phyloP scores from a whole-genome alignment of 2,797 vertebrate genomes.

The Scomberomorus guttatus region DNA sequence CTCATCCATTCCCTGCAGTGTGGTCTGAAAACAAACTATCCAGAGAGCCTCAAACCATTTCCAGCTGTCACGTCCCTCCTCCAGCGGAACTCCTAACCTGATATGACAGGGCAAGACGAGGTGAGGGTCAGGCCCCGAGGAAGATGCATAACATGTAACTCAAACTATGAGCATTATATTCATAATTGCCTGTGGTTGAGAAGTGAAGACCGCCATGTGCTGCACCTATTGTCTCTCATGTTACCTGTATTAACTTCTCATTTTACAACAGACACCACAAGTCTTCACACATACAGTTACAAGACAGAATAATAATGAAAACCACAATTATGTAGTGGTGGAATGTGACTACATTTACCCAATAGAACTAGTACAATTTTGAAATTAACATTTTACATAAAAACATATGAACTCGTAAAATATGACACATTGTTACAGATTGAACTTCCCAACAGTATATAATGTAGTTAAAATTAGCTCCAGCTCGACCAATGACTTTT shows the following conservation, averaged over 20 bases:
- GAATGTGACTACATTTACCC: slow-evolving; percentile 5
- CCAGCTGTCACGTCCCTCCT: slow-evolving; percentile 84
- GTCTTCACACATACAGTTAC: slow-evolving; percentile 46
- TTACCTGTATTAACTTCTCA: slow-evolving; percentile 74
- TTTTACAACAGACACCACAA: slow-evolving; percentile 62
- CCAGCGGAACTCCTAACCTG: slow-evolving; percentile 75
- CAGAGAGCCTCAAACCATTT: slow-evolving; percentile 83
- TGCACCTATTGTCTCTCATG: slow-evolving; percentile 68
- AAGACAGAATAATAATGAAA: slow-evolving; percentile 38
- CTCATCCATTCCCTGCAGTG: slow-evolving; percentile 74
- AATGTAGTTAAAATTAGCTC: background rate
- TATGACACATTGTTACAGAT: background rate
- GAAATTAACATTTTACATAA: background rate
- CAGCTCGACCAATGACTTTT: no score
- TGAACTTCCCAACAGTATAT: background rate
- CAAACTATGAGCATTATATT: slow-evolving; percentile 80
- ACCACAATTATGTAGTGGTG: slow-evolving; percentile 15
- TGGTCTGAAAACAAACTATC: slow-evolving; percentile 83
- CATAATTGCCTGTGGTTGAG: slow-evolving; percentile 78
- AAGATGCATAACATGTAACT: slow-evolving; percentile 83
- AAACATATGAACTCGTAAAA: background rate
- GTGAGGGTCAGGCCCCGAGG: slow-evolving; percentile 83
- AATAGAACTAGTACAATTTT: background rate
- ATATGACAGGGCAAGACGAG: slow-evolving; percentile 81
- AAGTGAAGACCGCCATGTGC: slow-evolving; percentile 73